Base-by-base conservation (phyloP, 2,113 vertebrate genomes). In the Microcebus ravelobensis region DNA sequence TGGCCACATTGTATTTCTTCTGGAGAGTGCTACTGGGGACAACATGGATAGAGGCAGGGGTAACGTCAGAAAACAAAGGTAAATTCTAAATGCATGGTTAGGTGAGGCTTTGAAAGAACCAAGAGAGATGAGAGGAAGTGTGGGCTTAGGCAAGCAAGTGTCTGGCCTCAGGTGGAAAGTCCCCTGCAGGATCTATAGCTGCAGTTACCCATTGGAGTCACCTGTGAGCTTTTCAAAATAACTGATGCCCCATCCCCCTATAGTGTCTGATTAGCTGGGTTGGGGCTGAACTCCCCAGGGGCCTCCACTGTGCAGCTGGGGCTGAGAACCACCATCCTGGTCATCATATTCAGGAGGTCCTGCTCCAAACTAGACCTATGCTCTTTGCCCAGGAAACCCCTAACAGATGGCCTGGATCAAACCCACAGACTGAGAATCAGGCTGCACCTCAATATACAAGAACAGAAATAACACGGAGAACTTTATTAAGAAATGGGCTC, bases 301-400 rank as follows among this genome's bases (percentile, higher is more conserved):
- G 42, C 4, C 39, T 20, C 34, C 11, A 0, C 10, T 8, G 12
- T 36, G 50, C 10, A 82, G n/a, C 48, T 1, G 0, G n/a, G 36
- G 52, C 11, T 42, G 48, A 74, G 39, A 59, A 2, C 1, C 31
- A 25, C 11, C 1, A 0, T 13, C 1, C 23, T 0, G 29, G 14
- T 15, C n/a, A 2, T 34, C 65, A 18, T 23, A 59, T 59, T 21
- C 61, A 61, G 67, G 55, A 59, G 48, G 50, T 15, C 31, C 48
- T 48, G 10, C 59, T 93, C 77, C 68, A 42, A 34, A 65, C 23
- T 31, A n/a, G 11, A 39, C 29, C 39, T 4, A 23, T 10, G 1
- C 27, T 67, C 68, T 67, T 59, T 7, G 34, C 52, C 71, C 70
- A 17, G 20, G 61, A 61, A 42, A 3, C 25, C 36, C 83, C 42